phyloP scores from a whole-genome alignment of 2,888 invertebrate species.

The Philereme vetulata region DNA sequence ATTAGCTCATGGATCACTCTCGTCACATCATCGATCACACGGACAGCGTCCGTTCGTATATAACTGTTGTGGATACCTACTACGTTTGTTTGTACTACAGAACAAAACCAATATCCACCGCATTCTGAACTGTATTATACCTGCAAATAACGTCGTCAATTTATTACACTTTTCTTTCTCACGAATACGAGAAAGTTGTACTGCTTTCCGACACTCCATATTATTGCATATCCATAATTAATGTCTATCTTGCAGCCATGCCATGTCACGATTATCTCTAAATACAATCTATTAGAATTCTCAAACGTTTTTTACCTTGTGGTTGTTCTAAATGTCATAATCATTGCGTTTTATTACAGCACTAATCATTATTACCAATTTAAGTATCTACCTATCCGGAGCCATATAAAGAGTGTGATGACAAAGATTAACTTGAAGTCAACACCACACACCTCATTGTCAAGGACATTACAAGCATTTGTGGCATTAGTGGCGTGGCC shows the following conservation, averaged over 20 bases:
- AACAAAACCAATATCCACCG: constrained; percentile 14
- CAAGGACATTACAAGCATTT: constrained; percentile 44
- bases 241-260: constrained; percentile 1
- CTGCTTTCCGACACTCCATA: constrained; percentile 2
- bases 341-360: constrained; percentile 3
- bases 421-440: constrained; percentile 5
- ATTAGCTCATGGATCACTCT: constrained; percentile 50
- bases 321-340: constrained; percentile 6
- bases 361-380: constrained; percentile 4
- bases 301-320: constrained; percentile 1
- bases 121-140: constrained; percentile 8
- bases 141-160: constrained; percentile 8
- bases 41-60: constrained; percentile 35
- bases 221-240: background rate
- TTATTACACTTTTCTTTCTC: constrained; percentile 7
- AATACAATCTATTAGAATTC: background rate
- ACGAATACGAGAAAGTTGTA: constrained; percentile 5
- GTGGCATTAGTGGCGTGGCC: constrained; percentile 49
- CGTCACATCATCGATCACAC: constrained; percentile 51
- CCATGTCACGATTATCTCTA: constrained; percentile 3
- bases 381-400: background rate
- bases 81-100: background rate
- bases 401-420: background rate
- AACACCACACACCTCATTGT: constrained; percentile 42
- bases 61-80: constrained; percentile 25